phyloP scores from a whole-genome alignment of 2,113 vertebrate species.

The Corvus moneduloides region DNA sequence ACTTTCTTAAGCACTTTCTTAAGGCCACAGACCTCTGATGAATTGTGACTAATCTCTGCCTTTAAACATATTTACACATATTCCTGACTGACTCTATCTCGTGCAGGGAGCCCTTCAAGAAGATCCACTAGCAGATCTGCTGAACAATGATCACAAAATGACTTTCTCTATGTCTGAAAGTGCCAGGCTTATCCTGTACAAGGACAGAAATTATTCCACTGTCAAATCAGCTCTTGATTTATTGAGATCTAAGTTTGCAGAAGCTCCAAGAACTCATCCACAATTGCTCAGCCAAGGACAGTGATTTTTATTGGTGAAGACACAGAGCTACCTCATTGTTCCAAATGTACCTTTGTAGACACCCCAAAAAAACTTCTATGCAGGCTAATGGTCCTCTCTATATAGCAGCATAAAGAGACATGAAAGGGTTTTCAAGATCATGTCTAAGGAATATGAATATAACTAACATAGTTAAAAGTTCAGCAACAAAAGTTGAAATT shows the following conservation, averaged over 20 bases:
- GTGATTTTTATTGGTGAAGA: not conserved
- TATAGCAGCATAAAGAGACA: not conserved
- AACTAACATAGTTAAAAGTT: not conserved
- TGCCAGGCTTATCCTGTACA: not conserved
- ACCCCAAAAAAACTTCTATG: not conserved
- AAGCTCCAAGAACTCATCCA: not conserved
- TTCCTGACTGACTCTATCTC: not conserved
- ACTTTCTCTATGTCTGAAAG: not conserved
- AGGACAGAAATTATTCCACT: not conserved
- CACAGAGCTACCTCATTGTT: not conserved
- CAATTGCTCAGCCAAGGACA: not conserved
- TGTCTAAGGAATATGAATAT: not conserved
- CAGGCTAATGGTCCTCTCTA: not conserved
- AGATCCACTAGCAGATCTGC: not conserved
- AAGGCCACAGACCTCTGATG: not conserved
- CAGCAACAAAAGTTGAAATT: not conserved
- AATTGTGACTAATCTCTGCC: not conserved
- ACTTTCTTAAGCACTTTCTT: no score
- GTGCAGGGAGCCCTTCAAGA: not conserved
- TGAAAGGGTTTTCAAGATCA: not conserved
- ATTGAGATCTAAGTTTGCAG: not conserved
- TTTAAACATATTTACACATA: not conserved
- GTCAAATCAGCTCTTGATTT: not conserved
- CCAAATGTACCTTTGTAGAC: not conserved
- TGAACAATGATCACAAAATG: not conserved